Evolutionary conservation across 2,113 vertebrate species (phyloP).

Genomic region (Hemiprocne comata): DNA sequence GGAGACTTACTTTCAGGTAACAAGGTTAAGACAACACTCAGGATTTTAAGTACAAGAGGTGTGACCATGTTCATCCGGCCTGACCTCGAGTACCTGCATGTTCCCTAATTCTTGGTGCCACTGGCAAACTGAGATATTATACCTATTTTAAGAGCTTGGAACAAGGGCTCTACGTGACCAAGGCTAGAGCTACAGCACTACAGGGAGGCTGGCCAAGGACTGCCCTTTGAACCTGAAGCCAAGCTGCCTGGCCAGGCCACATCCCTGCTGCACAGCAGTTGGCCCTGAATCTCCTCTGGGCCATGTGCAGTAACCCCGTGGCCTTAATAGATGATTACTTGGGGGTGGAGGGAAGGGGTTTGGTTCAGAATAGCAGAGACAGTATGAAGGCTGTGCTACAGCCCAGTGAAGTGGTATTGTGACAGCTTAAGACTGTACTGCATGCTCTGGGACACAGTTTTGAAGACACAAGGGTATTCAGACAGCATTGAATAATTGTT

Average conservation of each 20-base stretch:
- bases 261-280: neutral
- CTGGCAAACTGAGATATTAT: neutral
- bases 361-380: neutral
- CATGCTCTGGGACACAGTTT: neutral
- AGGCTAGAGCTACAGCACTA: neutral
- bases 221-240: neutral
- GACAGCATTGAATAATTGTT: fast-evolving
- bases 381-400: neutral
- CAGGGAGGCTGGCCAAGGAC: neutral
- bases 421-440: neutral
- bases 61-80: neutral
- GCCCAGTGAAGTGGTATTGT: neutral
- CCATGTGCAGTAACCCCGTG: fast-evolving
- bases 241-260: neutral
- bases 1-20: neutral
- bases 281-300: neutral
- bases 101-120: neutral
- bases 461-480: neutral
- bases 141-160: neutral
- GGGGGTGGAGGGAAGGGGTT: neutral
- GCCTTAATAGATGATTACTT: neutral
- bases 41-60: neutral
- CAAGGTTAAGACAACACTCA: neutral
- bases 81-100: neutral
- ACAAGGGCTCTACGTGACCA: fast-evolving